phyloP scores from a whole-genome alignment of 2,888 invertebrate species.

The Diplazon laetatorius region DNA sequence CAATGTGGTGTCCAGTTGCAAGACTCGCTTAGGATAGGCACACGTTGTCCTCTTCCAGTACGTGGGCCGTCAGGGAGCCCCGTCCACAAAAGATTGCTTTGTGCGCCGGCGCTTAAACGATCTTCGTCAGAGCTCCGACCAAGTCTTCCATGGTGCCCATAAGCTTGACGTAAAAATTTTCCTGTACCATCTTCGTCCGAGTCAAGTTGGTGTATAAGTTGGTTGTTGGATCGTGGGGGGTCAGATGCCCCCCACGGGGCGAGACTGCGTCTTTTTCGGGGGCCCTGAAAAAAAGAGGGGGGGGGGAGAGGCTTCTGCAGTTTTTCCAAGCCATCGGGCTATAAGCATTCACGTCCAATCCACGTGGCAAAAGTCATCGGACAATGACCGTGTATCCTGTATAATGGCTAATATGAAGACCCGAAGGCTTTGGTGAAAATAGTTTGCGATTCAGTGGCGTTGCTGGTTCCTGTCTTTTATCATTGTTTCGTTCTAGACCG shows the following conservation, averaged over 20 bases:
- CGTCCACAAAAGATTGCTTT: constrained; percentile 79
- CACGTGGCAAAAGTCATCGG: constrained; percentile 47
- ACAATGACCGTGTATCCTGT: constrained; percentile 39
- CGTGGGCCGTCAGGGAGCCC: constrained; percentile 24
- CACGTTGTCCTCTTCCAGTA: constrained; percentile 64
- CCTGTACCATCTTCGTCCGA: constrained; percentile 59
- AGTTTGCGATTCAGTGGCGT: constrained; percentile 24
- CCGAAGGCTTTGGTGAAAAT: constrained; percentile 23
- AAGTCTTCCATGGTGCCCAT: constrained; percentile 64
- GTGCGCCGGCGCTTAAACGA: constrained; percentile 69
- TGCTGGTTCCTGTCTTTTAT: constrained; percentile 3
- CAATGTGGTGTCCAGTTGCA: constrained; percentile 81
- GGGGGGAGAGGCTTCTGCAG: constrained; percentile 61
- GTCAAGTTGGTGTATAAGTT: constrained; percentile 52
- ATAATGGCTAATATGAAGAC: constrained; percentile 50
- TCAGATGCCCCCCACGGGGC: constrained; percentile 76
- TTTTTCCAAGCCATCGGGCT: constrained; percentile 58
- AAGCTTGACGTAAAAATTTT: constrained; percentile 74
- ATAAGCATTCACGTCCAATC: constrained; percentile 48
- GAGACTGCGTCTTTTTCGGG: constrained; percentile 55
- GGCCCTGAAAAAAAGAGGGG: no score
- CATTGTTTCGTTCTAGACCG: constrained; percentile 34
- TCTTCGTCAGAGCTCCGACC: constrained; percentile 58
- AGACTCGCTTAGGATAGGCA: constrained; percentile 67
- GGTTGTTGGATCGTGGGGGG: constrained; percentile 75